Conservation (phyloP, 2,888 invertebrate species). For the Nezara viridula region DNA sequence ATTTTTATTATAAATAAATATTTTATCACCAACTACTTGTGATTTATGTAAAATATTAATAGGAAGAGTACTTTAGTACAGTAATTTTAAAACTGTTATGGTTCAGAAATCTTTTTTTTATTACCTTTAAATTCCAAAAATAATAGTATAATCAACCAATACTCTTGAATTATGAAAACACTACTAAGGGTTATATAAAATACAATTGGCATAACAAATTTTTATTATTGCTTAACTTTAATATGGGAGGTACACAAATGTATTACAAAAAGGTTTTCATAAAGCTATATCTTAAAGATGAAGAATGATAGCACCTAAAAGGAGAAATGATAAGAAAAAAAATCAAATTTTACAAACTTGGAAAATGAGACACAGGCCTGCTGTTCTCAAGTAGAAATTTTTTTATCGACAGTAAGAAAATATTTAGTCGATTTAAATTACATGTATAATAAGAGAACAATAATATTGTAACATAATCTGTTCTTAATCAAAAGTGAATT, state of each 20-base stretch:
- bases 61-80: too few relatives aligned
- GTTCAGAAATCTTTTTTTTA: too few relatives aligned
- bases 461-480: not conserved
- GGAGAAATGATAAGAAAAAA: not conserved
- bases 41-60: too few relatives aligned
- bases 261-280: conserved; percentile 25
- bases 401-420: not conserved
- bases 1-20: conserved; percentile 10
- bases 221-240: conserved; percentile 19
- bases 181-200: not conserved
- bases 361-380: conserved; percentile 31
- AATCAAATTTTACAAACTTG: not conserved
- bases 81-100: too few relatives aligned
- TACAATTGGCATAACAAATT: not conserved
- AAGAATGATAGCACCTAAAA: not conserved
- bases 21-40: conserved; percentile 28
- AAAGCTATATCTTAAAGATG: not conserved
- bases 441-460: not conserved
- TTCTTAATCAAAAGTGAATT: not conserved
- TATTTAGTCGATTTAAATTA: not conserved
- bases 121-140: too few relatives aligned
- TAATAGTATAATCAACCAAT: too few relatives aligned
- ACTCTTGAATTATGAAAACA: too few relatives aligned
- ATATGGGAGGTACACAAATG: conserved; percentile 13
- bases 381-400: not conserved